Conservation (phyloP, 2,113 vertebrate species). For the Vanacampus margaritifer region DNA sequence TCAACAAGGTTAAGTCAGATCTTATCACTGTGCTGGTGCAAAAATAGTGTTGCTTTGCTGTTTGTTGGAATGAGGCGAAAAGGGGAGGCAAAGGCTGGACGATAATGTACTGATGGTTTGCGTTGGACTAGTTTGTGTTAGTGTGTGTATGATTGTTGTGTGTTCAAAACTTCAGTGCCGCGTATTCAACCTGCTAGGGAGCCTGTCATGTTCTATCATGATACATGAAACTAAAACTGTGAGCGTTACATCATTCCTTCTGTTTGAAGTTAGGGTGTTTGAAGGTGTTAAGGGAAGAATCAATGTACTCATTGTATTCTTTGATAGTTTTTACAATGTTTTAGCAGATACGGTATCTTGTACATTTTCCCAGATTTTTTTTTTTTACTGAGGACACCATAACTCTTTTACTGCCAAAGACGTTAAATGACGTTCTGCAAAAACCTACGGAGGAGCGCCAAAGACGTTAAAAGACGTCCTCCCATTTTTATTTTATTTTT, state of each 20-base stretch:
- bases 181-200: conserved; percentile 2
- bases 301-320: not conserved
- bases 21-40: conserved; percentile 48
- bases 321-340: not conserved
- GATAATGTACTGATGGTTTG: conserved; percentile 45
- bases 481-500: too few species aligned
- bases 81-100: conserved; percentile 28
- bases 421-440: too few species aligned
- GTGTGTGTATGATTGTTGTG: conserved; percentile 3
- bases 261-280: not conserved
- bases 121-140: not conserved
- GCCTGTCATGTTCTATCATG: conserved; percentile 7
- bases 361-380: too few species aligned
- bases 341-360: not conserved
- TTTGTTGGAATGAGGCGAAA: conserved; percentile 30
- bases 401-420: too few species aligned
- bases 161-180: not conserved
- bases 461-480: too few species aligned
- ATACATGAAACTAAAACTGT: conserved; percentile 6
- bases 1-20: conserved; percentile 72
- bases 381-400: too few species aligned
- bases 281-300: not conserved
- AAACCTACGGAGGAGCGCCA: too few species aligned
- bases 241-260: conserved; percentile 11
- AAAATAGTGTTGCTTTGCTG: conserved; percentile 41